Conservation (phyloP, 2,113 vertebrate genomes). For the Gambusia affinis region DNA sequence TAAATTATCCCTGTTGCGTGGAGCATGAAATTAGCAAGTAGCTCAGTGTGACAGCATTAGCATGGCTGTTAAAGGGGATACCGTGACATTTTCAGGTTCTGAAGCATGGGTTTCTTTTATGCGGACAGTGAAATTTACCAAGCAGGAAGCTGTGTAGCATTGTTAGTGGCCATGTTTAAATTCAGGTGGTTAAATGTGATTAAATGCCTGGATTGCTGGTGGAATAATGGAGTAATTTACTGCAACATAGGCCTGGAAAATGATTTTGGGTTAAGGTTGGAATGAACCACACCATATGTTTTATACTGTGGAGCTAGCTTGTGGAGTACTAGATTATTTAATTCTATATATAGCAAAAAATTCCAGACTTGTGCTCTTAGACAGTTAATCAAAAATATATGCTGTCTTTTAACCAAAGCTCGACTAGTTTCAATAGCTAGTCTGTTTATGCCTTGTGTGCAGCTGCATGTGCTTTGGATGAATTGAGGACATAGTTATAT, state of each 20-base stretch:
- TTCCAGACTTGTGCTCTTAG: not conserved
- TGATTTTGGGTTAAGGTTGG: conserved; percentile 19
- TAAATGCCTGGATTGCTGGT: conserved; percentile 8
- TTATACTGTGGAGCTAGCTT: not conserved
- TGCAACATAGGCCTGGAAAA: conserved; percentile 2
- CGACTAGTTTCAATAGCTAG: not conserved
- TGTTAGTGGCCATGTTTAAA: conserved; percentile 22
- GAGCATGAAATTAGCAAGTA: conserved; percentile 78
- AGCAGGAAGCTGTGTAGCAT: conserved; percentile 25
- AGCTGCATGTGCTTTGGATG: not conserved
- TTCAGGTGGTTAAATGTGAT: conserved; percentile 12
- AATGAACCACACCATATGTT: not conserved
- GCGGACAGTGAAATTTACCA: conserved; percentile 22
- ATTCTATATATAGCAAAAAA: not conserved
- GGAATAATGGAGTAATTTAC: conserved; percentile 25
- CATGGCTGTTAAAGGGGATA: conserved; percentile 69
- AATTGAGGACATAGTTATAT: not conserved
- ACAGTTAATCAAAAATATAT: not conserved
- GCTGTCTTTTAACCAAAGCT: not conserved
- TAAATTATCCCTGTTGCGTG: conserved; percentile 74
- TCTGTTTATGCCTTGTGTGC: not conserved
- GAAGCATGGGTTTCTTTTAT: conserved; percentile 50
- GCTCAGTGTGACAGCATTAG: conserved; percentile 76
- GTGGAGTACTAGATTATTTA: conserved; percentile 3
- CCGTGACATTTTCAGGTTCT: conserved; percentile 58